Evolutionary conservation across 1,140 invertebrate species (phyloP), one percentile per base, ranked within the genome.

Genomic region (Aphaenogaster rudis): DNA sequence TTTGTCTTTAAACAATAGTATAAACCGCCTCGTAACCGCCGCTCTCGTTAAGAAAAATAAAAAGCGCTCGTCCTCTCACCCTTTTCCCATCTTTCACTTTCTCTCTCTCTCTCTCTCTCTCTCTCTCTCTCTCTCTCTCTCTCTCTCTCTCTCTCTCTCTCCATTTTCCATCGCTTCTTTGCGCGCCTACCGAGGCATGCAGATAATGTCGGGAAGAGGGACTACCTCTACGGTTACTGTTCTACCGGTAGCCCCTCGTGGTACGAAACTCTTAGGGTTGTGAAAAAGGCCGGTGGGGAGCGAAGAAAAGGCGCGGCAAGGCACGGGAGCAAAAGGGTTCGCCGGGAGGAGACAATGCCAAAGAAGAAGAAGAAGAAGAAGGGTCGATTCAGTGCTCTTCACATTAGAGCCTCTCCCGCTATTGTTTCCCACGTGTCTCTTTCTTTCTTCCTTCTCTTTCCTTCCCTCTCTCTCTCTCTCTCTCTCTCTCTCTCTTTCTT

Each of bases 331-430:
- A 91, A 88, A 28, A 91, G 87, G 88, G 88, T 87, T 88, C 66
- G 66, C 54, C 66, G 69, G n/a, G 66, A 88, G 86, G 85, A 92
- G 90, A 93, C 92, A 93, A 93, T 92, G 88, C 88, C 66, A 28
- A 87, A 87, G 85, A 89, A 85, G 88, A 89, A 76, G n/a, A 80
- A 82, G 82, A 64, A 45, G 80, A 57, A 88, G 88, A 28, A 91
- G 92, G 91, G 91, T 94, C 92, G 91, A 93, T 93, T 93, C 92
- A 93, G 92, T 92, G 91, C 92, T 93, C 93, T 94, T 94, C 91
- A 94, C 92, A 94, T 94, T 93, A 91, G 92, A 93, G 88, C 86
- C 90, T 76, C 63, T 89, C 90, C 39, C 39, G 86, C 87, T 84
- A 94, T 94, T 94, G 93, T 94, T 93, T 92, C 77, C 72, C 84